Conservation (phyloP, 1,140 invertebrate species). For the Bombus terrestris region DNA sequence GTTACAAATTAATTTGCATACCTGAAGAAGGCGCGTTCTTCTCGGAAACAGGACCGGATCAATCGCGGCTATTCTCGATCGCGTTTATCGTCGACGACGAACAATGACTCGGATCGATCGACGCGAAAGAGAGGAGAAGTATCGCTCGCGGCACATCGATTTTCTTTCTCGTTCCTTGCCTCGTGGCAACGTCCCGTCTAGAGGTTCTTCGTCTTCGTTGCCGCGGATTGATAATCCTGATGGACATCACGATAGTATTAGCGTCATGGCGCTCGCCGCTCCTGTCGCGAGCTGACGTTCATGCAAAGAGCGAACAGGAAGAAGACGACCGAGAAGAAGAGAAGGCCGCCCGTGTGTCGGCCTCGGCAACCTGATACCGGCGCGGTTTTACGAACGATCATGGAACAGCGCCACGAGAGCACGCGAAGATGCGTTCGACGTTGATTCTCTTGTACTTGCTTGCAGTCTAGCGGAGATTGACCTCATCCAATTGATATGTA, state of each 20-base stretch:
- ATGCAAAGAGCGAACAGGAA: conserved; percentile 53
- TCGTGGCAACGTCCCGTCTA: conserved; percentile 1
- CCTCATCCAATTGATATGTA: neutral
- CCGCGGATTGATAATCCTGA: conserved; percentile 74
- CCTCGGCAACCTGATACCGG: conserved; percentile 66
- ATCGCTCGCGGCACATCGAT: conserved; percentile 32
- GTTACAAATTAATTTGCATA: conserved; percentile 50
- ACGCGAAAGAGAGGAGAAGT: neutral
- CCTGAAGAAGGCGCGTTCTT: conserved; percentile 1
- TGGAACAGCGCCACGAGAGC: neutral
- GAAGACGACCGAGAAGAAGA: conserved; percentile 56
- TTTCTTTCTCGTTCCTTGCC: conserved; percentile 32
- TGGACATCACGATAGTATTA: conserved; percentile 77
- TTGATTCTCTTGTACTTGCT: conserved; percentile 11
- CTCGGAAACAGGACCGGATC: conserved; percentile 25
- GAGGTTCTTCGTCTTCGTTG: conserved; percentile 58
- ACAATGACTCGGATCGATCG: conserved; percentile 39
- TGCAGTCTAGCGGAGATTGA: neutral
- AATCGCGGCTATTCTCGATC: conserved; percentile 25
- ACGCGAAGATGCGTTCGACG: conserved; percentile 26
- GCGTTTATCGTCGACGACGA: conserved; percentile 40
- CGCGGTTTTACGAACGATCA: conserved; percentile 57
- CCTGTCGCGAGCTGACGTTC: conserved; percentile 63
- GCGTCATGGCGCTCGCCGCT: conserved; percentile 68
- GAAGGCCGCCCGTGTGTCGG: conserved; percentile 62